Base-by-base conservation (phyloP, 2,113 vertebrate genomes). In the Sapayoa aenigma region DNA sequence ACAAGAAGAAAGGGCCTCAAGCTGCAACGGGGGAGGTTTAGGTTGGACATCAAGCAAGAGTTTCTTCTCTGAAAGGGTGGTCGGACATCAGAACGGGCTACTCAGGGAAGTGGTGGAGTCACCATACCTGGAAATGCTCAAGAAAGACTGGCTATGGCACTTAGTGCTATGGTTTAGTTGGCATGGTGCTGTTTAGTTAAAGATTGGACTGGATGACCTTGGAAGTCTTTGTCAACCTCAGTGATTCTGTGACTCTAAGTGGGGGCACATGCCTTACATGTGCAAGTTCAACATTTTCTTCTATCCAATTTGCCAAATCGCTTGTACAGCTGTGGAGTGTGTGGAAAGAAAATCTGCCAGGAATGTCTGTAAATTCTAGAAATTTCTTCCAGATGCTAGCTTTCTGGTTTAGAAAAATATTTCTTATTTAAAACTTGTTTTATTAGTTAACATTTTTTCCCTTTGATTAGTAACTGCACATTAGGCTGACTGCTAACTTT, bases 181-280 rank as follows among this genome's bases (percentile, higher is more conserved):
- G 27, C 5, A 17, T n/a, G 33, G 18, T 44, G 50, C 6, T 58
- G 14, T 37, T 66, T 66, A 19, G 37, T 30, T n/a, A 52, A 39
- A 67, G 37, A 14, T 2, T 59, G 37, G 19, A 33, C 37, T 37
- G 11, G 1, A 28, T 0, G 0, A 20, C 17, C 37, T 21, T 59
- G 28, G 15, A 52, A 46, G 7, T 17, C 68, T 50, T 50, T 67
- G 23, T 23, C 37, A 67, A 1, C 5, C 14, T 58, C 33, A 37
- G 31, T 44, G 42, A 30, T 39, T 66, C 18, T 65, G 31, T 58
- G 35, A 50, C 41, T 53, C 25, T 44, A 23, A 44, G 33, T 56
- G 55, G 12, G 12, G 4, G 16, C 22, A 8, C 0, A 1, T 27
- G 56, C 56, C 46, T 78, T 66, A 17, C 0, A 0, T 9, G 3